Percentiles rank a stretch among this genome's conserved stretches.
These are phyloP conservation scores for Strigamia maritima DNA, from an alignment of 2,888 invertebrate species.

Conservation along the genomic window DNA sequence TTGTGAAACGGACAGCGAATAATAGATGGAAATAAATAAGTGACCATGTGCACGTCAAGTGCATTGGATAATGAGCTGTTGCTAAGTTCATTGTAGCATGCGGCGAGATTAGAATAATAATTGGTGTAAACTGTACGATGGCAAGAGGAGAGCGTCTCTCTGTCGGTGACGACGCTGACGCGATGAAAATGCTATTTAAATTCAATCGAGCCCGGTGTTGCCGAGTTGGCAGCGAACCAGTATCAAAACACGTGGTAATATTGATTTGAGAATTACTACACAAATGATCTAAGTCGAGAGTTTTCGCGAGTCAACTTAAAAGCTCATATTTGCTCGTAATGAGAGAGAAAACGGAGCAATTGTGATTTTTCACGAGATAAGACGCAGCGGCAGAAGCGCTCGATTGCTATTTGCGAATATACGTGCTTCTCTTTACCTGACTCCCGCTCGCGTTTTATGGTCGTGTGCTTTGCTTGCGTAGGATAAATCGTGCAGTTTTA, in stretches of 20 bases:
- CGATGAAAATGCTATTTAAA: background rate
- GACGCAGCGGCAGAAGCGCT: background rate
- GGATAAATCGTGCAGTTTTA: constrained; percentile 2
- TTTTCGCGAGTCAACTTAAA: background rate
- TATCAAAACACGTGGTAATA: background rate
- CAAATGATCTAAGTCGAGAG: background rate
- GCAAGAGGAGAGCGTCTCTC: background rate
- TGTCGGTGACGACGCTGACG: too few relatives aligned
- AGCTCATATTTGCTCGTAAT: constrained; percentile 15
- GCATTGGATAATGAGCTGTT: background rate
- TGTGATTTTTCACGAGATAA: background rate
- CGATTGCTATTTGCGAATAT: background rate
- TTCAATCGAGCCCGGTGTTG: background rate
- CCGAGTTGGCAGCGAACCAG: background rate
- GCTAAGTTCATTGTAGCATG: background rate
- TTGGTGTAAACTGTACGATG: background rate
- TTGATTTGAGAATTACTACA: background rate
- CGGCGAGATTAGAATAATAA: background rate
- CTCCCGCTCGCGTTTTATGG: background rate
- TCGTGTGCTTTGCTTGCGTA: background rate
- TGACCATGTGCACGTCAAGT: background rate
- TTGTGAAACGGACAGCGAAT: background rate
- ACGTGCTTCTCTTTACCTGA: background rate
- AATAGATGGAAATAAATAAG: background rate
- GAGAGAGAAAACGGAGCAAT: constrained; percentile 15